These are phyloP conservation scores for Drosophila cognata DNA, from an alignment of 2,888 invertebrate species.

Conservation along the genomic window DNA sequence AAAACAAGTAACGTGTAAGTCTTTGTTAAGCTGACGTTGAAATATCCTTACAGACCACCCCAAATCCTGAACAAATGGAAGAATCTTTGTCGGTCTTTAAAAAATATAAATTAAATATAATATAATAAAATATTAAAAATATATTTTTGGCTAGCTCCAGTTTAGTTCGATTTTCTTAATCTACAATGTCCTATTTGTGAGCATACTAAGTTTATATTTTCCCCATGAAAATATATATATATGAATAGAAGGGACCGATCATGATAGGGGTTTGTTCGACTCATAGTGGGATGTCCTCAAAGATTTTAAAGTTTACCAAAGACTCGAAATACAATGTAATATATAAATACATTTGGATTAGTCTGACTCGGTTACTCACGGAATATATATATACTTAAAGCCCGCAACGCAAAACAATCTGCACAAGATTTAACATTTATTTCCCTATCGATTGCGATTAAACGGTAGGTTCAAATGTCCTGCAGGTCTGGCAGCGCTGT, in stretches of 20 bases:
- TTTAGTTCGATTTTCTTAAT: no score
- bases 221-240: no score
- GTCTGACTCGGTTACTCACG: not conserved
- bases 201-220: no score
- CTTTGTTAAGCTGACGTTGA: not conserved
- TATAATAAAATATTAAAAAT: no score
- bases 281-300: not conserved
- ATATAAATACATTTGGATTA: not conserved
- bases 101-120: no score
- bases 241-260: not conserved
- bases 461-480: not conserved
- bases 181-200: no score
- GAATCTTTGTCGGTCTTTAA: no score
- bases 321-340: not conserved
- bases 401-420: not conserved
- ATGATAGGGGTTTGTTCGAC: not conserved
- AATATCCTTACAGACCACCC: not conserved
- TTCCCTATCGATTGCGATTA: not conserved
- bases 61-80: no score
- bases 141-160: no score
- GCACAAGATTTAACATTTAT: not conserved
- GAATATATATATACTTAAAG: not conserved
- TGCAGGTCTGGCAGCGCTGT: slow-evolving; percentile 38
- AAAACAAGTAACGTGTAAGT: not conserved
- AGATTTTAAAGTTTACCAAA: not conserved